Conservation (phyloP, 2,888 invertebrate species). For the Oxytorus armatus region DNA sequence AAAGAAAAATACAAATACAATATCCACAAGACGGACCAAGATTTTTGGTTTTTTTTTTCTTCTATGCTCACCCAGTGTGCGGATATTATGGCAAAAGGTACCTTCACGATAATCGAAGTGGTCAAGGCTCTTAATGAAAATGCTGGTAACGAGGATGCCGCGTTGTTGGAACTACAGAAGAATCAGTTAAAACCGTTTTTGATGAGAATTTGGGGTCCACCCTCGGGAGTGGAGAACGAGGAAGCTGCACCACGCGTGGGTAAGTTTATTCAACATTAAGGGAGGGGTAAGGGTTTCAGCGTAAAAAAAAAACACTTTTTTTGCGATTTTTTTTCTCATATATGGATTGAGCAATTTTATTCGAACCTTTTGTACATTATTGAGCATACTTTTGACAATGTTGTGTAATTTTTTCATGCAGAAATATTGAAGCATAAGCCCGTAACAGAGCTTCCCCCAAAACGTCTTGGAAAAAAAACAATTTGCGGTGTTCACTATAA, state of each 20-base stretch:
- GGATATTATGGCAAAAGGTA: slow-evolving; percentile 85
- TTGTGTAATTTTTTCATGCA: no score
- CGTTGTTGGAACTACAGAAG: slow-evolving; percentile 90
- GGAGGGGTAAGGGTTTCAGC: slow-evolving; percentile 3
- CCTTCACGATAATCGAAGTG: slow-evolving; percentile 90
- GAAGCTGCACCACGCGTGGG: slow-evolving; percentile 84
- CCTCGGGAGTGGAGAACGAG: slow-evolving; percentile 89
- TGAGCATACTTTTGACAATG: no score
- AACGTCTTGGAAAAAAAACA: no score
- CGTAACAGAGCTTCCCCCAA: no score
- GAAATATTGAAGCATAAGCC: no score
- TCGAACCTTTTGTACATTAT: no score
- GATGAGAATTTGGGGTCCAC: slow-evolving; percentile 92
- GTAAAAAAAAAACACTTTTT: no score
- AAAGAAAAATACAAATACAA: neutral
- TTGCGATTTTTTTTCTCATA: no score
- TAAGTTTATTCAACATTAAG: slow-evolving; percentile 61
- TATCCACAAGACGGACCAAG: neutral
- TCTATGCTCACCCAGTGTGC: no score
- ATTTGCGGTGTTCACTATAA: no score
- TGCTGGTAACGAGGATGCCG: slow-evolving; percentile 89
- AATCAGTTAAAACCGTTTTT: slow-evolving; percentile 91
- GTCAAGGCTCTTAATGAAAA: slow-evolving; percentile 89
- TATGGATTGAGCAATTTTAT: no score
- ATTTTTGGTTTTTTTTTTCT: neutral